Conservation (phyloP, 2,888 invertebrate genomes). For the Branchipolynoe longqiensis region DNA sequence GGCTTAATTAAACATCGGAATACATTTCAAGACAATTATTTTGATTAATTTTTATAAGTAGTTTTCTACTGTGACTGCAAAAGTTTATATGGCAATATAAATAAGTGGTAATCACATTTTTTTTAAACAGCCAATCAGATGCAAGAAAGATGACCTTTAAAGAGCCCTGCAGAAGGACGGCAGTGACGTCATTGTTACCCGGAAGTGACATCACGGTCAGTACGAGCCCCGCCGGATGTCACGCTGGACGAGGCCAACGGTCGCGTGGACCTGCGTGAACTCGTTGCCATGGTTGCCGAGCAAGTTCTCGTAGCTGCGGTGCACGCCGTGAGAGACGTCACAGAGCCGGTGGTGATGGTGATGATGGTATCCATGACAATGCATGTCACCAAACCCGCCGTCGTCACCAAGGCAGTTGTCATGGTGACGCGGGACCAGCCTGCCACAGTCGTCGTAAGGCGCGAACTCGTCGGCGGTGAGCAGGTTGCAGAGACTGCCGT, state of each 20-base stretch:
- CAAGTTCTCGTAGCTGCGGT: conserved; percentile 51
- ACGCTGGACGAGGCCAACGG: not conserved
- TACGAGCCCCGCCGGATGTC: conserved; percentile 6
- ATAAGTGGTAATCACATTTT: too few species aligned
- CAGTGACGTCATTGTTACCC: too few species aligned
- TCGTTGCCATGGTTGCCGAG: not conserved
- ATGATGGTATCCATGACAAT: too few species aligned
- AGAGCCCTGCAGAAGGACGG: too few species aligned
- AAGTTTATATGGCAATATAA: too few species aligned
- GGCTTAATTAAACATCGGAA: too few species aligned
- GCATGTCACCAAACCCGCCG: too few species aligned
- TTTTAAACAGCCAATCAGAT: too few species aligned
- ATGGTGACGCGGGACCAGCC: conserved; percentile 21
- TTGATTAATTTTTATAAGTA: too few species aligned
- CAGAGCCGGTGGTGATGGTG: not conserved
- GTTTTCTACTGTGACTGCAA: too few species aligned
- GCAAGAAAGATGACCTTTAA: too few species aligned
- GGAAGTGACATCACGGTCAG: not conserved
- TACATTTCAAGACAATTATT: too few species aligned
- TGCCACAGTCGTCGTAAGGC: not conserved
- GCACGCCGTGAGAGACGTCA: not conserved
- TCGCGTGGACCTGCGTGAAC: not conserved
- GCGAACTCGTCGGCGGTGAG: conserved; percentile 28
- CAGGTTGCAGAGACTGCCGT: conserved; percentile 51
- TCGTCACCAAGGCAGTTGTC: not conserved